Base-by-base conservation (phyloP, 2,888 invertebrate genomes). In the Xestia xanthographa region DNA sequence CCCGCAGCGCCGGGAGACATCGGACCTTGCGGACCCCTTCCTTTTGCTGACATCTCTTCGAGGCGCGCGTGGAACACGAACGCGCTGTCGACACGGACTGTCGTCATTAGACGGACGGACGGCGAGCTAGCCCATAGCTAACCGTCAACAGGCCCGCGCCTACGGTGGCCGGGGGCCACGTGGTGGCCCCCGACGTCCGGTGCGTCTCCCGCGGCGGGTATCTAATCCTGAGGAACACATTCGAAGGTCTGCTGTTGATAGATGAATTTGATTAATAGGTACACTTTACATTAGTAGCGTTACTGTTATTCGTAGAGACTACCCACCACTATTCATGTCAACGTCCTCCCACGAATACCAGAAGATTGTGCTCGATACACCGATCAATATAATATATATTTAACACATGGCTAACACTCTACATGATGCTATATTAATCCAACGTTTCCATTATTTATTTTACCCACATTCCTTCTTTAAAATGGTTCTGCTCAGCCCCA, bases 371-470 rank as follows among this genome's bases (percentile, higher is more conserved):
- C 11, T 48, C 48, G 74, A 53, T 69, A 75, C 29, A 26, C 34
- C 26, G 67, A 45, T 66, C 63, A 60, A 77, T 62, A 66, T 60
- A 17, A 66, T 60, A 17, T 70, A 79, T 63, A 53, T 53, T 62
- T 56, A 58, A 67, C 62, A 65, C 82, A 83, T 71, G 67, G 67
- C 71, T 60, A 65, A 65, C 50, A 70, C 53, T 71, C 38, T 38
- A 58, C 73, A 43, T n/a, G 63, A 66, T 63, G 22, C 68, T 80
- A 87, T 75, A 85, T 72, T 82, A 84, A 84, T 79, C 75, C 68
- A 79, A 79, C 71, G 66, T 70, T 80, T 84, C 86, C 87, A 83
- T 74, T 87, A 87, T 87, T 87, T 87, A 87, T 84, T 84, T 86
- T 87, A 87, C 67, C 69, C 70, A 79, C 79, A 84, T 84, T 84